A percentile compares a stretch with the other conserved stretches of the same genome.
phyloP scores from a whole-genome alignment of 2,113 vertebrate species.

The Raphicerus campestris region DNA sequence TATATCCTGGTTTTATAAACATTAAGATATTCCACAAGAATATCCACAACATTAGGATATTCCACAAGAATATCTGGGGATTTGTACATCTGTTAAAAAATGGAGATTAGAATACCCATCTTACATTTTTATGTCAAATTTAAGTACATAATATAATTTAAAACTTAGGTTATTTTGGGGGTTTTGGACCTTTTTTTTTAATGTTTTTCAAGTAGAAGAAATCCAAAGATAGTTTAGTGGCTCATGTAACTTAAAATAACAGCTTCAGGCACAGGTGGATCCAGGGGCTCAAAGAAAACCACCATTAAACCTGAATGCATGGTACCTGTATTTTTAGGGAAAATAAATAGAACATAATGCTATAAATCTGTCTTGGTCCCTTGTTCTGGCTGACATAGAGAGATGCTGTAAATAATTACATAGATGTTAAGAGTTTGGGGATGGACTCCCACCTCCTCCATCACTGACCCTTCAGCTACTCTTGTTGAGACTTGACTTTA shows the following conservation, averaged over 20 bases:
- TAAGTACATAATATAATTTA: neutral
- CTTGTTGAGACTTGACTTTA: neutral
- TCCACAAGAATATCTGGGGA: neutral
- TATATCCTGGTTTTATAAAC: neutral
- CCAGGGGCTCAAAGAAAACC: neutral
- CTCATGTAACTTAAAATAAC: neutral
- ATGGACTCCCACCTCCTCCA: neutral
- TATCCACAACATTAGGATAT: neutral
- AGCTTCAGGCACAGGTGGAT: neutral
- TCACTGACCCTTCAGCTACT: neutral
- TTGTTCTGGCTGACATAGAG: neutral
- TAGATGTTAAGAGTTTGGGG: neutral
- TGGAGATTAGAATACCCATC: neutral
- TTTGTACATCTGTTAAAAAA: neutral
- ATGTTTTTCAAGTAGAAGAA: neutral
- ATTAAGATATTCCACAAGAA: neutral
- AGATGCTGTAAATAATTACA: neutral
- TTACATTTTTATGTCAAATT: neutral
- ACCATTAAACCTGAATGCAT: neutral
- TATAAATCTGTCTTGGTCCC: neutral
- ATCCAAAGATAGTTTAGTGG: neutral
- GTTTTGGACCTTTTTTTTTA: neutral
- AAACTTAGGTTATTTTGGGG: neutral
- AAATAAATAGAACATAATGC: neutral
- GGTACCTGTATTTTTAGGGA: neutral